These are phyloP conservation scores for Hydraecia micacea DNA, from an alignment of 2,888 invertebrate species.

Conservation along the genomic window DNA sequence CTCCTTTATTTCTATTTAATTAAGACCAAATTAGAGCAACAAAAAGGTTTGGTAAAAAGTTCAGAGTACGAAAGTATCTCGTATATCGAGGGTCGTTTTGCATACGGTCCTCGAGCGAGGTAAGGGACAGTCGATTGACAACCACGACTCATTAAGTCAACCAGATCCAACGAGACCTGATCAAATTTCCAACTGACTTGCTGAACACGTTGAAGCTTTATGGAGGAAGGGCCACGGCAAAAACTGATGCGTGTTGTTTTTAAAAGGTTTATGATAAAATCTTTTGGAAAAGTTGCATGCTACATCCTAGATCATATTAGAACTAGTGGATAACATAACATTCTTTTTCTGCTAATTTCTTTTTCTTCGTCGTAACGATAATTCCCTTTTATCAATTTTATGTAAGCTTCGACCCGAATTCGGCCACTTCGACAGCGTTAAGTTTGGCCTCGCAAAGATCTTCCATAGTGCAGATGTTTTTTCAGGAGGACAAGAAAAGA, in stretches of 20 bases:
- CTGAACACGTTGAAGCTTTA: constrained; percentile 59
- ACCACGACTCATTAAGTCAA: constrained; percentile 80
- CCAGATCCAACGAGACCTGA: constrained; percentile 62
- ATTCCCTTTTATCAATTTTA: background rate
- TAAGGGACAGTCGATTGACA: constrained; percentile 82
- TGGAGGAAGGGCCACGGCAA: background rate
- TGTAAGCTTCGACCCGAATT: background rate
- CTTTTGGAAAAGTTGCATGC: background rate
- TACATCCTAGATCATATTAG: background rate
- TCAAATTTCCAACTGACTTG: constrained; percentile 64
- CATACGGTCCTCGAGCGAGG: constrained; percentile 62
- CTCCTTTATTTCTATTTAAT: constrained; percentile 63
- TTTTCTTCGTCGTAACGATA: background rate
- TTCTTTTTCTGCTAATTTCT: background rate
- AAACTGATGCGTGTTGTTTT: constrained; percentile 17
- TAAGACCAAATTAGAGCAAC: constrained; percentile 63
- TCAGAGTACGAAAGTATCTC: constrained; percentile 22
- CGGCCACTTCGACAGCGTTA: background rate
- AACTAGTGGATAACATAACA: background rate
- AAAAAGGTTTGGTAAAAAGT: constrained; percentile 56
- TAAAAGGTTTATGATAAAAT: background rate
- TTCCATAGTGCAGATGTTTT: background rate
- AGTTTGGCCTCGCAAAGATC: background rate
- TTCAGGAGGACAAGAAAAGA: background rate
- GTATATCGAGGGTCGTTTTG: constrained; percentile 58